Evolutionary conservation across 1,140 invertebrate species (phyloP).

Genomic region (Callitettix versicolor): DNA sequence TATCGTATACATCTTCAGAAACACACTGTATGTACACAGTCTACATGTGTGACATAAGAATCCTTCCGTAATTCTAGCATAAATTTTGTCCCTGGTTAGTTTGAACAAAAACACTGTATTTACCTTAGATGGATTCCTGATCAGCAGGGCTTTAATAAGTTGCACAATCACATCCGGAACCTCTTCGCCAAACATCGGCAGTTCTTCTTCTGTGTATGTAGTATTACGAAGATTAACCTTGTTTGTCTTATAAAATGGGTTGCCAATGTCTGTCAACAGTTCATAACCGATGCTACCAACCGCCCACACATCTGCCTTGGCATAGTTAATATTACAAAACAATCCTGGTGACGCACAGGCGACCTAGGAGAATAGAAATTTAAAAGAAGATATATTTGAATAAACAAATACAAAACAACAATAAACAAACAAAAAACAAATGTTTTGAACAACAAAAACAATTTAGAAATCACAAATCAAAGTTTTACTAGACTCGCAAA

Average conservation of each 20-base stretch:
- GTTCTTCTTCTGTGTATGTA: constrained; percentile 53
- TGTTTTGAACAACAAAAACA: too few species aligned
- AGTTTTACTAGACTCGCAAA: too few species aligned
- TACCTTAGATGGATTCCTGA: constrained; percentile 51
- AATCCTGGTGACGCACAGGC: constrained; percentile 48
- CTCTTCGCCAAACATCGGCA: constrained; percentile 49
- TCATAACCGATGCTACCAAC: constrained; percentile 73
- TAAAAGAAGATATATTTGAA: too few species aligned
- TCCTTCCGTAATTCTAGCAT: too few species aligned
- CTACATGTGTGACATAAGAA: too few species aligned
- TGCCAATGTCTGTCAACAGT: constrained; percentile 57
- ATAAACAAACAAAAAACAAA: too few species aligned
- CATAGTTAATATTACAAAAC: constrained; percentile 62
- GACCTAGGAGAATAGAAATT: constrained; percentile 31
- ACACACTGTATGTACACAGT: too few species aligned
- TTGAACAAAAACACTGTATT: too few species aligned
- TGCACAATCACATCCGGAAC: constrained; percentile 48
- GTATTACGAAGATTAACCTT: constrained; percentile 38
- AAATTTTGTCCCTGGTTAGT: too few species aligned
- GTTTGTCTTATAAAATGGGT: constrained; percentile 57
- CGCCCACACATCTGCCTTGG: constrained; percentile 75
- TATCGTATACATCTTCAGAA: too few species aligned
- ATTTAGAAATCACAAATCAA: too few species aligned
- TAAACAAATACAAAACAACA: too few species aligned
- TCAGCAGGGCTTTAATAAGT: constrained; percentile 54